These are phyloP conservation scores for Nephrocerus scutellatus DNA, from an alignment of 2,888 invertebrate genomes.

Conservation along the genomic window DNA sequence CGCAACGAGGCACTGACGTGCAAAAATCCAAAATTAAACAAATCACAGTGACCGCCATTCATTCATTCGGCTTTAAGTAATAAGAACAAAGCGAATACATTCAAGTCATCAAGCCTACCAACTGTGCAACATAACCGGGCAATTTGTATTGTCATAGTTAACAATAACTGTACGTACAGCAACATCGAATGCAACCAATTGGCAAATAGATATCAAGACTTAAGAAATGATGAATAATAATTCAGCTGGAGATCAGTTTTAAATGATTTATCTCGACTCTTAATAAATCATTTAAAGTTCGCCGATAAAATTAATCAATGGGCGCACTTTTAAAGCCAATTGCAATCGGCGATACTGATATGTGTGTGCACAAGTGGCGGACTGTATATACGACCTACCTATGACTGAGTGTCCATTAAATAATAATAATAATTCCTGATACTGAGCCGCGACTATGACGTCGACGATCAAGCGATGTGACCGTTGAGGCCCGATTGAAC, in stretches of 20 bases:
- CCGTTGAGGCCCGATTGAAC: too few relatives aligned
- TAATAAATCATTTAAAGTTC: conserved; percentile 41
- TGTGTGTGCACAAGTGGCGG: conserved; percentile 11
- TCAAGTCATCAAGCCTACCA: conserved; percentile 20
- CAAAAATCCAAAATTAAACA: conserved; percentile 5
- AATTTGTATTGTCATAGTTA: conserved; percentile 16
- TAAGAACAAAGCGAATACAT: conserved; percentile 27
- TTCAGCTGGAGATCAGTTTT: conserved; percentile 21
- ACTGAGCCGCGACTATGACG: too few relatives aligned
- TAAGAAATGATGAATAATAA: too few relatives aligned
- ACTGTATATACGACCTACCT: too few relatives aligned
- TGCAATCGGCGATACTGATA: conserved; percentile 24
- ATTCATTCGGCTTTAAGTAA: conserved; percentile 29
- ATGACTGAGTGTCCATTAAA: too few relatives aligned
- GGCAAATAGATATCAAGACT: too few relatives aligned
- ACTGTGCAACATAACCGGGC: conserved; percentile 20
- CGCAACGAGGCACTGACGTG: conserved; percentile 10
- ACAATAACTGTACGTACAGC: background rate
- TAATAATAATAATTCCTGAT: too few relatives aligned
- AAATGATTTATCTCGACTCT: conserved; percentile 40
- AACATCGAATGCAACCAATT: conserved; percentile 1
- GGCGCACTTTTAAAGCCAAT: conserved; percentile 33
- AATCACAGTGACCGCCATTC: background rate
- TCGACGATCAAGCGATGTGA: too few relatives aligned
- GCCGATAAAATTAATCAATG: conserved; percentile 39